phyloP scores from a whole-genome alignment of 1,140 invertebrate genomes.

The Camponotus floridanus region DNA sequence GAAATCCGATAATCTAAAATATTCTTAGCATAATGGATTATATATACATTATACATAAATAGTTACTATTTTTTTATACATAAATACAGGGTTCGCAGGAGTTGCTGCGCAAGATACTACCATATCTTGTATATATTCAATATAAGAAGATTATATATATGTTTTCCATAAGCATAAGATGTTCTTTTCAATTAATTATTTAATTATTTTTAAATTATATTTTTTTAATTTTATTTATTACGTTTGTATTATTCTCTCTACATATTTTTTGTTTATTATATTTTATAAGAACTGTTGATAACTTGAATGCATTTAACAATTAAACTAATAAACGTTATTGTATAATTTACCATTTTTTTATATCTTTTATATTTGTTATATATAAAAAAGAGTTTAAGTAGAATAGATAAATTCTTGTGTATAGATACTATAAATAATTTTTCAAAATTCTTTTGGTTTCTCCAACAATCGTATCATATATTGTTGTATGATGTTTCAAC shows the following conservation, averaged over 20 bases:
- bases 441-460: not conserved
- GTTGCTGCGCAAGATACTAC: too few species aligned
- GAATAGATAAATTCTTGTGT: conserved; percentile 11
- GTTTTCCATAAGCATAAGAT: too few species aligned
- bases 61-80: too few species aligned
- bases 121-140: too few species aligned
- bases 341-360: conserved; percentile 6
- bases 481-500: not conserved
- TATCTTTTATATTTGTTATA: conserved; percentile 35
- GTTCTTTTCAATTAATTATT: too few species aligned
- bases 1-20: too few species aligned
- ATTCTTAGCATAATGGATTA: too few species aligned
- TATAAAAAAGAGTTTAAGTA: conserved; percentile 57
- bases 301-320: not conserved
- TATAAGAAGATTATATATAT: too few species aligned
- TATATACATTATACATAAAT: too few species aligned
- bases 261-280: not conserved
- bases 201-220: too few species aligned
- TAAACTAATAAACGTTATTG: not conserved
- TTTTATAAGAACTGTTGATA: not conserved
- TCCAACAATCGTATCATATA: conserved; percentile 23
- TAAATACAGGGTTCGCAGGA: too few species aligned
- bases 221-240: too few species aligned
- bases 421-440: not conserved
- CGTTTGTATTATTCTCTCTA: not conserved